A percentile compares a stretch with the other conserved stretches of the same genome.
Conservation (phyloP, 2,888 invertebrate species). For the Leuctra nigra region DNA sequence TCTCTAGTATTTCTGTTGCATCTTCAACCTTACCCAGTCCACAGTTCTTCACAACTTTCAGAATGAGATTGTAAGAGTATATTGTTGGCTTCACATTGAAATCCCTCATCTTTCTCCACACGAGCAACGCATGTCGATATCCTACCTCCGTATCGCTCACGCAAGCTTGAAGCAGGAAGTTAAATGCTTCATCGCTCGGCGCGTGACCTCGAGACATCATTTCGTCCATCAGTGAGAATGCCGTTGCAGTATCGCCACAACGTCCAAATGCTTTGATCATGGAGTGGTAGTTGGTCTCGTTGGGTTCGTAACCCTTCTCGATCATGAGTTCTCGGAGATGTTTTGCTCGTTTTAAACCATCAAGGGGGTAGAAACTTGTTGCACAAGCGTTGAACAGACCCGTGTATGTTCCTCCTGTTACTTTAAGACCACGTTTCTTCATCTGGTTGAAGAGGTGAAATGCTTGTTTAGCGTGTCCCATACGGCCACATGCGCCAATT, state of each 20-base stretch:
- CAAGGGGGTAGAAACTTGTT: constrained; percentile 60
- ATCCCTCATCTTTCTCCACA: constrained; percentile 75
- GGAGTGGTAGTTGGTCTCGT: constrained; percentile 72
- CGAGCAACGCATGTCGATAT: constrained; percentile 69
- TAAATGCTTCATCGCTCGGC: constrained; percentile 61
- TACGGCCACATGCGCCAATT: constrained; percentile 75
- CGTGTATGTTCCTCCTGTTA: constrained; percentile 69
- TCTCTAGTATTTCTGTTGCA: not conserved
- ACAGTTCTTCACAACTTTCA: constrained; percentile 75
- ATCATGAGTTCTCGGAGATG: constrained; percentile 60
- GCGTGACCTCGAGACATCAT: constrained; percentile 59
- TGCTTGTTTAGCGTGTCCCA: constrained; percentile 80
- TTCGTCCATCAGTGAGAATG: constrained; percentile 79
- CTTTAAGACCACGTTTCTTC: constrained; percentile 63
- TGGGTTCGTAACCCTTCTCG: constrained; percentile 60
- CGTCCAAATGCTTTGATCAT: constrained; percentile 90
- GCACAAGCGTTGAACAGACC: constrained; percentile 85
- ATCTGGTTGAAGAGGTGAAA: constrained; percentile 77
- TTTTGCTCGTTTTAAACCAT: constrained; percentile 62
- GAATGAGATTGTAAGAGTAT: constrained; percentile 71
- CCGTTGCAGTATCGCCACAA: constrained; percentile 67
- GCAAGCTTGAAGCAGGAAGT: constrained; percentile 78
- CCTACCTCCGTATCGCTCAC: constrained; percentile 72
- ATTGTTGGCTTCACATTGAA: constrained; percentile 59
- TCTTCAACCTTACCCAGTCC: constrained; percentile 59